Base-by-base conservation (phyloP, 2,113 vertebrate species). In the Hippoglossus stenolepis region DNA sequence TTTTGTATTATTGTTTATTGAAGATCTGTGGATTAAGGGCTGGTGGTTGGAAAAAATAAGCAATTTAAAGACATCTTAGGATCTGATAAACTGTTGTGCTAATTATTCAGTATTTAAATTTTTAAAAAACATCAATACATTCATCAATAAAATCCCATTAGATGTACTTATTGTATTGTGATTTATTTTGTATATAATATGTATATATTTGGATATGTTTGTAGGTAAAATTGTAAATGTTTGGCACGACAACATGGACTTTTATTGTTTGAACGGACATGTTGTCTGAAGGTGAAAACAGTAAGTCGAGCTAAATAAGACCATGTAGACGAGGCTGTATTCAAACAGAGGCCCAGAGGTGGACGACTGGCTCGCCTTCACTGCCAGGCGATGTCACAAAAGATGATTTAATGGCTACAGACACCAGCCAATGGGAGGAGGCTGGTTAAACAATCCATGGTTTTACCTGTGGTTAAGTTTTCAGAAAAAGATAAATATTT, bases 351-450 rank as follows among this genome's bases (percentile, higher is more conserved):
- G 5, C n/a, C 43, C 6, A 17, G 53, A 21, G 43, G n/a, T 7
- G 23, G 35, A 20, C 24, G 21, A 38, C 1, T 49, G 17, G 10
- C 40, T 58, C 2, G 15, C 7, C 21, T 15, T 45, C 21, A 8
- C n/a, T 21, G 20, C 20, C 35, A 24, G 21, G 13, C 53, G 47
- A 67, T 58, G 54, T 47, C 17, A 65, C 28, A 13, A 45, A 47
- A 54, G 9, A 49, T 71, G 15, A 61, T 40, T 20, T 57, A 70
- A 70, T 35, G 4, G 21, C 24, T 54, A 58, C 62, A 77, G 35
- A 66, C 6, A 35, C n/a, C 4, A 43, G 20, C 47, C 45, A 67
- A 35, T 35, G 5, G 14, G 14, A 67, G 6, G 3, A 23, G 20
- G 10, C 6, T 15, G 26, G 5, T 28, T 51, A 5, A 75, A 58